Evolutionary conservation across 2,888 invertebrate species (phyloP), one percentile per base, ranked within the genome.

Genomic region (Machimus atricapillus): DNA sequence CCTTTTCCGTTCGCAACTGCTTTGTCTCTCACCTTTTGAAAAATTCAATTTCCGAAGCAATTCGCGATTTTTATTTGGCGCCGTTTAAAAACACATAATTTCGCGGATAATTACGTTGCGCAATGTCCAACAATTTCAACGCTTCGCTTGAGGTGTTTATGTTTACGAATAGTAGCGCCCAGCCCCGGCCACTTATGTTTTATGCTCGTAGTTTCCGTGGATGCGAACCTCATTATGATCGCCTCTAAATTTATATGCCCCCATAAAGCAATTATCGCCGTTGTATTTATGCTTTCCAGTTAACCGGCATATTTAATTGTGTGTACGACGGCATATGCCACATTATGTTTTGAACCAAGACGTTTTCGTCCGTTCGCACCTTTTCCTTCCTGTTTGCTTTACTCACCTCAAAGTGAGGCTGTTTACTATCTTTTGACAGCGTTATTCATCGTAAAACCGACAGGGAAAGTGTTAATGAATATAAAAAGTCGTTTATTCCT

Each of bases 231-330:
- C 81, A 40, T 83, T 37, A 83, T 66, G 27, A 83, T 66, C n/a
- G 66, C 66, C 83, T 83, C 40, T 66, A 83, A 83, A 83, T 83
- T 83, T 83, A 83, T 83, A 83, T 83, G 66, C 83, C 78, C 58
- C 66, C 83, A 83, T 83, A 83, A 83, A 83, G 40, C 58, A 83
- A 83, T 83, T 83, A 83, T 66, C 83, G 66, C 83, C 1, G 78
- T 78, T 19, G 66, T 66, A 66, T 66, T 66, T 78, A 78, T 78
- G 78, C 12, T 43, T 78, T n/a, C 40, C 66, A 37, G 78, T 78
- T 78, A 78, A 78, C 9, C 40, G 78, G 23, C 78, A 78, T 78
- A 78, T 78, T 78, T 78, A 78, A 78, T 78, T 78, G 78, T 78
- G 43, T 43, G 43, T 43, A 78, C 40, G 23, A 16, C 23, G 23